phyloP scores from a whole-genome alignment of 2,888 invertebrate genomes.

The Cosmorhoe ocellata region DNA sequence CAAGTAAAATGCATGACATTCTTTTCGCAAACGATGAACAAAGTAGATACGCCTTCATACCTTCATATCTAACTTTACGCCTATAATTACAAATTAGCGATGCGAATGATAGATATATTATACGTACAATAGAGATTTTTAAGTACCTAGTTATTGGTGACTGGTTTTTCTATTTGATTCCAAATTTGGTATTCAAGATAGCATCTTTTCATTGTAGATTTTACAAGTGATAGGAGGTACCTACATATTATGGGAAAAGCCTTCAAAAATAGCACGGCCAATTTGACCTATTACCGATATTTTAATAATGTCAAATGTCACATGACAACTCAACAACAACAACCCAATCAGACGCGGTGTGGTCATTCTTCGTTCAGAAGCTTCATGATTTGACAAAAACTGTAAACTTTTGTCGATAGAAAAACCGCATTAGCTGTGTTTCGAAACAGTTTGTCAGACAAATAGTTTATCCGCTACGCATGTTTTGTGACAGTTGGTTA shows the following conservation, averaged over 20 bases:
- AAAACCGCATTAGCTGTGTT: slow-evolving; percentile 20
- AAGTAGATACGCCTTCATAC: slow-evolving; percentile 49
- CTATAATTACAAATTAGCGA: slow-evolving; percentile 64
- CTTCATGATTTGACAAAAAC: slow-evolving; percentile 12
- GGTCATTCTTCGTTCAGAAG: background rate
- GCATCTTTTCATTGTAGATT: slow-evolving; percentile 35
- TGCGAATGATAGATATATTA: slow-evolving; percentile 16
- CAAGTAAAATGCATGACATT: slow-evolving; percentile 43
- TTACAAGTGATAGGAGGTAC: slow-evolving; percentile 29
- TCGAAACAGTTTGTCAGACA: slow-evolving; percentile 8
- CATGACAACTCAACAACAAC: no score
- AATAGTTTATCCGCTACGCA: slow-evolving; percentile 23
- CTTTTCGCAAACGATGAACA: slow-evolving; percentile 62
- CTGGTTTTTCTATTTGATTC: no score
- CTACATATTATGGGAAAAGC: no score
- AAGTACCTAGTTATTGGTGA: no score
- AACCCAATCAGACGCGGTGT: background rate
- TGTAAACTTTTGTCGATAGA: slow-evolving; percentile 13
- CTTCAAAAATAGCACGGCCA: no score
- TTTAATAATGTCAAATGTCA: no score
- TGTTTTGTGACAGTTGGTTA: slow-evolving; percentile 10
- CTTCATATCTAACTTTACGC: slow-evolving; percentile 62
- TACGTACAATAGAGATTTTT: no score
- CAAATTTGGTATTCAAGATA: no score
- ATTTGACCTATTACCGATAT: no score